phyloP scores from a whole-genome alignment of 2,888 invertebrate species.

The Aquatica leii region DNA sequence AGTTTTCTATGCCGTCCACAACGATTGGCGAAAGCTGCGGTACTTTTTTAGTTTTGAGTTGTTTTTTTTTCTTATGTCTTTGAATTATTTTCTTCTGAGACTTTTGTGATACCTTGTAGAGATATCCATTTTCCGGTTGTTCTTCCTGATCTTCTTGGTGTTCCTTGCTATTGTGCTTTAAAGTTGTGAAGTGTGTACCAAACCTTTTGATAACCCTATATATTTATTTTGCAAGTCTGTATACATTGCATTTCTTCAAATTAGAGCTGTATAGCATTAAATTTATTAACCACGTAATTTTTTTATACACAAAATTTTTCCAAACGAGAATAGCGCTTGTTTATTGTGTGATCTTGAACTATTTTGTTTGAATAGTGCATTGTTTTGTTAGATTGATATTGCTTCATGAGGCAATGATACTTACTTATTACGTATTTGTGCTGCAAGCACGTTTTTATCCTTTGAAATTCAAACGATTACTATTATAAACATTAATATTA shows the following conservation, averaged over 20 bases:
- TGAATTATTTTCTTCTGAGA: slow-evolving; percentile 2
- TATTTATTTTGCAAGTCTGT: slow-evolving; percentile 11
- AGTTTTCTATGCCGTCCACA: slow-evolving; percentile 11
- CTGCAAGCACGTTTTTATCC: too few species aligned
- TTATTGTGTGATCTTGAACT: slow-evolving; percentile 20
- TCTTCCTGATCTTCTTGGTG: background rate
- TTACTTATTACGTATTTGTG: too few species aligned
- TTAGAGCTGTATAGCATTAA: slow-evolving; percentile 3
- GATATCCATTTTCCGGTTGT: slow-evolving; percentile 13
- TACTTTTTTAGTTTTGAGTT: slow-evolving; percentile 16
- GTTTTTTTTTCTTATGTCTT: slow-evolving; percentile 8
- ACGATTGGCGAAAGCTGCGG: slow-evolving; percentile 16
- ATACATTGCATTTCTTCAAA: slow-evolving; percentile 11
- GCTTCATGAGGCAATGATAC: slow-evolving; percentile 19
- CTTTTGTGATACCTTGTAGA: slow-evolving; percentile 10
- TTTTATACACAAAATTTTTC: background rate
- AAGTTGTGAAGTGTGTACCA: background rate
- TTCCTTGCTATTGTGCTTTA: background rate
- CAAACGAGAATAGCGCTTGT: slow-evolving; percentile 9
- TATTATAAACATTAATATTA: too few species aligned
- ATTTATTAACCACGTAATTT: slow-evolving; percentile 6
- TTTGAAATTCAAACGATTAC: too few species aligned
- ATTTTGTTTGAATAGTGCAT: slow-evolving; percentile 15
- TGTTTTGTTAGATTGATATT: slow-evolving; percentile 15
- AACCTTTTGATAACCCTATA: slow-evolving; percentile 3